Evolutionary conservation across 2,797 vertebrate species (phyloP).

Genomic region (Netta rufina): DNA sequence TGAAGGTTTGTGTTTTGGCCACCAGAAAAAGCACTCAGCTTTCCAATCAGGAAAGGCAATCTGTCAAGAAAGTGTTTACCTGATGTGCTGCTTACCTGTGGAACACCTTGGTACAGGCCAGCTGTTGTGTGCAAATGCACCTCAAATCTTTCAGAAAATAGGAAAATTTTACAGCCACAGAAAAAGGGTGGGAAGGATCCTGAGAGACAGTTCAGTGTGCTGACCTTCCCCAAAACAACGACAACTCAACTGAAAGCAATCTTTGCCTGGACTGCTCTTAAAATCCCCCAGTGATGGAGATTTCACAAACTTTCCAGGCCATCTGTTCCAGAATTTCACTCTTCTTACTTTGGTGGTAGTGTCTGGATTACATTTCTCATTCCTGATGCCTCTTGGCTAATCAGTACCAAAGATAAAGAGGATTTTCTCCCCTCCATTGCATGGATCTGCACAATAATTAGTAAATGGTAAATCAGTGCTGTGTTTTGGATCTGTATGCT

Average conservation of each 20-base stretch:
- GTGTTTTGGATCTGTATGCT: neutral
- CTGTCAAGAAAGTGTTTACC: neutral
- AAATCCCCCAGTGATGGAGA: neutral
- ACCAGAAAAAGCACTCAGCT: neutral
- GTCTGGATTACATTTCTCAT: conserved; percentile 5
- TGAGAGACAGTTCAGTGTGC: neutral
- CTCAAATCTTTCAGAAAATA: neutral
- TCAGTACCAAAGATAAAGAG: neutral
- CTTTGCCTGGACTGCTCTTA: conserved; percentile 14
- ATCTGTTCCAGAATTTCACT: conserved; percentile 16
- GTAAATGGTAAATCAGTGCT: neutral
- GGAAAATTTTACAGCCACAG: neutral
- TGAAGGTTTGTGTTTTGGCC: neutral
- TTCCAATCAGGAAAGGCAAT: neutral
- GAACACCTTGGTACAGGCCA: neutral
- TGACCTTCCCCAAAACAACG: neutral
- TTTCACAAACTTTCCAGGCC: conserved; percentile 30
- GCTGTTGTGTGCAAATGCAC: neutral
- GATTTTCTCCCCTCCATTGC: neutral
- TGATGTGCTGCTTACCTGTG: neutral
- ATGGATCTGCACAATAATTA: neutral
- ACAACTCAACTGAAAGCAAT: neutral
- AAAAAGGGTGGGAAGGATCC: neutral
- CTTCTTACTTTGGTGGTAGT: neutral
- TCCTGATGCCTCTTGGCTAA: neutral